These are phyloP conservation scores for Saccostrea echinata DNA, from an alignment of 1,140 invertebrate genomes.

Conservation along the genomic window DNA sequence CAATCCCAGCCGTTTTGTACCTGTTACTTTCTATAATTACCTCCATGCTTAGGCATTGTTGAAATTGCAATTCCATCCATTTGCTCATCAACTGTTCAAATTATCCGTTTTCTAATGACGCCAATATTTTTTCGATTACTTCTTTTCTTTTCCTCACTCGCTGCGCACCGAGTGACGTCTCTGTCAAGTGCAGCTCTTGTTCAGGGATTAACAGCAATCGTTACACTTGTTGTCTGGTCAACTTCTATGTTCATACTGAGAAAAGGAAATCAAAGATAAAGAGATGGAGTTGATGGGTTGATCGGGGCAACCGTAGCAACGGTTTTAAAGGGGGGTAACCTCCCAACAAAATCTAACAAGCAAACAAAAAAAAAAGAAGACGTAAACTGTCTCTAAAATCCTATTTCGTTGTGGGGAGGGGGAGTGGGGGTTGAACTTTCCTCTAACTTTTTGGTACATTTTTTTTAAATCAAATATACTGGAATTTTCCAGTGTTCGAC, in stretches of 20 bases:
- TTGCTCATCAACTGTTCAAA: background rate
- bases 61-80: background rate
- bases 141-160: background rate
- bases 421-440: too few species aligned
- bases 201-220: background rate
- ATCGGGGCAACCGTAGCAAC: too few species aligned
- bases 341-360: too few species aligned
- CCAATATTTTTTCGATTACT: constrained; percentile 24
- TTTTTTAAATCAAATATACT: too few species aligned
- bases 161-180: background rate
- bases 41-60: background rate
- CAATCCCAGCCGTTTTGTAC: background rate
- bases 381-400: too few species aligned
- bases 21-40: background rate
- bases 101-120: background rate
- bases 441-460: too few species aligned
- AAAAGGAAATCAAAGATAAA: too few species aligned
- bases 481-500: too few species aligned
- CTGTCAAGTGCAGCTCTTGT: background rate
- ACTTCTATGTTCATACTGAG: background rate
- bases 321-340: too few species aligned
- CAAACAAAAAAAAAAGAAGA: too few species aligned
- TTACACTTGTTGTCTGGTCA: background rate
- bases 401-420: too few species aligned
- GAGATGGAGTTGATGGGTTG: too few species aligned